Evolutionary conservation across 2,797 vertebrate species (phyloP).

Genomic region (Atherinosoma microstoma): DNA sequence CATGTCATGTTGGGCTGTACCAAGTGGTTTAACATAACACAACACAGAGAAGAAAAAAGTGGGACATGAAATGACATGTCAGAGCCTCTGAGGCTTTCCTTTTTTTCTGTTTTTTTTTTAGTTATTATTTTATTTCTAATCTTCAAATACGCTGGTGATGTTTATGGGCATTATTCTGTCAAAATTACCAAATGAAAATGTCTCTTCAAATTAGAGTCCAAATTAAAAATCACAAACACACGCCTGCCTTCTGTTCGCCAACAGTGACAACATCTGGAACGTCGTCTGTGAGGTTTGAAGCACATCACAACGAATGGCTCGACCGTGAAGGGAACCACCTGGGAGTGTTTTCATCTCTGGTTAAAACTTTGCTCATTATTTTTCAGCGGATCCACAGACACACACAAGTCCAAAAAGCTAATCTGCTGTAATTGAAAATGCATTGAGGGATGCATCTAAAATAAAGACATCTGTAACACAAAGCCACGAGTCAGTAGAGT

Average conservation of each 20-base stretch:
- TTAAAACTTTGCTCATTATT: constrained; percentile 9
- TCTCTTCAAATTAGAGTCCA: constrained; percentile 9
- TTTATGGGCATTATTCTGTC: neutral
- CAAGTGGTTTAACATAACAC: neutral
- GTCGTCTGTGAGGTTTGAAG: constrained; percentile 33
- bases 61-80: neutral
- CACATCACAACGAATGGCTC: constrained; percentile 13
- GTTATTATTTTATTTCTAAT: neutral
- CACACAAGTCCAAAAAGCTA: neutral
- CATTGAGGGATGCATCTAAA: neutral
- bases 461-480: neutral
- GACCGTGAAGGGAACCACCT: constrained; percentile 13
- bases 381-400: constrained; percentile 5
- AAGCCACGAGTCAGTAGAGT: neutral
- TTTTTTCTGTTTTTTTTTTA: neutral
- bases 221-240: constrained; percentile 24
- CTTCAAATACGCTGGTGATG: neutral
- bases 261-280: constrained; percentile 48
- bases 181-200: constrained; percentile 5
- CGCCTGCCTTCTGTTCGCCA: constrained; percentile 34
- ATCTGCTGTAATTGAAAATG: neutral
- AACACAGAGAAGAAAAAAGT: neutral
- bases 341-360: constrained; percentile 8
- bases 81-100: neutral
- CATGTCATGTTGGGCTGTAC: neutral